phyloP scores from a whole-genome alignment of 2,888 invertebrate genomes.

The Malthinus flaveolus region DNA sequence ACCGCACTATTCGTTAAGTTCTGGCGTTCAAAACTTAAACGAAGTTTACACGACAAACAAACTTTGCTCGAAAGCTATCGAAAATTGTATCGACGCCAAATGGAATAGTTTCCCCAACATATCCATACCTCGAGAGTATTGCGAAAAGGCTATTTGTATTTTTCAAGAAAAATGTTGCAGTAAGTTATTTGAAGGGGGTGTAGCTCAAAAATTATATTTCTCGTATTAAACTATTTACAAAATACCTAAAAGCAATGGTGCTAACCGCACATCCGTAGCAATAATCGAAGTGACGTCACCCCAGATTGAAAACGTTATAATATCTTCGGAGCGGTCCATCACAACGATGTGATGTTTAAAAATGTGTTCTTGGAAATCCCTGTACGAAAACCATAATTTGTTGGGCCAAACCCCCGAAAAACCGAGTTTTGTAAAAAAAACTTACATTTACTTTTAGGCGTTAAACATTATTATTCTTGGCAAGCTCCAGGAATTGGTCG shows the following conservation, averaged over 20 bases:
- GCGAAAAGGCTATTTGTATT: conserved; percentile 61
- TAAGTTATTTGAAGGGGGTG: background rate
- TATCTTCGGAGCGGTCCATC: too few species aligned
- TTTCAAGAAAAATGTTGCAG: background rate
- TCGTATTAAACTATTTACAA: too few species aligned
- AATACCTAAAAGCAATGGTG: too few species aligned
- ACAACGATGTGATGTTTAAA: too few species aligned
- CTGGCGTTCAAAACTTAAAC: conserved; percentile 50
- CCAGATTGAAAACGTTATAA: too few species aligned
- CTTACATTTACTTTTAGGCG: too few species aligned
- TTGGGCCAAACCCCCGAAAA: background rate
- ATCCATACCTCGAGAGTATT: conserved; percentile 46
- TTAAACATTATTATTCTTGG: conserved; percentile 63
- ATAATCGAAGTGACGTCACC: too few species aligned
- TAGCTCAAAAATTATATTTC: too few species aligned
- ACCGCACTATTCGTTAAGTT: conserved; percentile 69
- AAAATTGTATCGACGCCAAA: conserved; percentile 27
- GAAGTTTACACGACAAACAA: conserved; percentile 22
- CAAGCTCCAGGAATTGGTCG: conserved; percentile 70
- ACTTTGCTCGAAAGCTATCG: conserved; percentile 19
- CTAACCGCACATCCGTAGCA: too few species aligned
- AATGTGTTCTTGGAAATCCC: too few species aligned
- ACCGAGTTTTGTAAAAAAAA: background rate
- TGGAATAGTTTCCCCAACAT: too few species aligned
- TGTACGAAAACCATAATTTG: background rate